These are phyloP conservation scores for Drosophila prosaltans DNA, from an alignment of 1,140 invertebrate genomes.

Conservation along the genomic window DNA sequence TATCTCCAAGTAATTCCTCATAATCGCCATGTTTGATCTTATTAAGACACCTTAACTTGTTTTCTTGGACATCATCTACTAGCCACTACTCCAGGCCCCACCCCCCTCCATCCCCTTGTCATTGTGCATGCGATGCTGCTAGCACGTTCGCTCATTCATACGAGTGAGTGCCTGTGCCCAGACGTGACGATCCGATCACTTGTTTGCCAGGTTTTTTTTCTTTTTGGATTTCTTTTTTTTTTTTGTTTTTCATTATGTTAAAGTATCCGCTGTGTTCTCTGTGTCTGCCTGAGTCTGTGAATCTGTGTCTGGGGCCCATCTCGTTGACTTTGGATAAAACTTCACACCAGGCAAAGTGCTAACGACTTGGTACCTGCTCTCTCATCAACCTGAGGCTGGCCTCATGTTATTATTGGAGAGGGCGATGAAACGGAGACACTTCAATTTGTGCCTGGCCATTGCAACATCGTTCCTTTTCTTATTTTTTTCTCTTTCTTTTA, in stretches of 20 bases:
- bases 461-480: background rate
- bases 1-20: conserved; percentile 69
- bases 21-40: conserved; percentile 74
- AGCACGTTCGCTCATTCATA: conserved; percentile 45
- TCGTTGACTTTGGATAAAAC: conserved; percentile 54
- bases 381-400: conserved; percentile 10
- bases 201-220: conserved; percentile 24
- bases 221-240: background rate
- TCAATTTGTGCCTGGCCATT: conserved; percentile 19
- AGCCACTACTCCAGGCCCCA: too few relatives aligned
- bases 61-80: conserved; percentile 51
- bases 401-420: background rate
- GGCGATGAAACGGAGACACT: conserved; percentile 41
- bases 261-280: conserved; percentile 23
- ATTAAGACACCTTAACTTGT: conserved; percentile 77
- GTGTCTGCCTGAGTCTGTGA: conserved; percentile 2
- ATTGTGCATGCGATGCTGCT: conserved; percentile 12
- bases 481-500: conserved; percentile 6
- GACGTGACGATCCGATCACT: conserved; percentile 43
- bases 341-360: conserved; percentile 73
- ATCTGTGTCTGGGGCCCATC: conserved; percentile 20
- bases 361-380: conserved; percentile 74
- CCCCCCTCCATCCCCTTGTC: conserved; percentile 8
- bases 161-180: conserved; percentile 11
- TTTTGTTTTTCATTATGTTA: conserved; percentile 31